These are phyloP conservation scores for Mellilla xanthometata DNA, from an alignment of 2,888 invertebrate species.

Conservation along the genomic window DNA sequence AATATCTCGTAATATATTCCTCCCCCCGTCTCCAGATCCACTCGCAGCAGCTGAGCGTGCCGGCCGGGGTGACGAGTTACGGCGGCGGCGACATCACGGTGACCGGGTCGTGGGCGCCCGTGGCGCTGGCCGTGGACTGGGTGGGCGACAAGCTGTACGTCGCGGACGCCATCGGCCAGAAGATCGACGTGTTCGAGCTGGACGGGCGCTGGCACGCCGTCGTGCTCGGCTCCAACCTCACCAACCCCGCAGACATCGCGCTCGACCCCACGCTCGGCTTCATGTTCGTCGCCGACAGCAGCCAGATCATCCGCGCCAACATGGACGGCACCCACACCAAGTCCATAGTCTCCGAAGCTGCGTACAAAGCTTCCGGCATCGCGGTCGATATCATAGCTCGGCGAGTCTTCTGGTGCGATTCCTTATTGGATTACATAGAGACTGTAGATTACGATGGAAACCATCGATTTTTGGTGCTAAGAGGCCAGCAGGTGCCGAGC, in stretches of 20 bases:
- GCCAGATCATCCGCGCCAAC: slow-evolving; percentile 90
- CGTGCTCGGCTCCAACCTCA: slow-evolving; percentile 94
- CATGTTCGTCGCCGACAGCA: slow-evolving; percentile 94
- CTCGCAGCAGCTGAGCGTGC: slow-evolving; percentile 78
- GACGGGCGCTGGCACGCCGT: slow-evolving; percentile 94
- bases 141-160: slow-evolving; percentile 97
- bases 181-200: slow-evolving; percentile 95
- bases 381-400: slow-evolving; percentile 95
- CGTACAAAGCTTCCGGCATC: slow-evolving; percentile 96
- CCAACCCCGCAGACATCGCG: slow-evolving; percentile 95
- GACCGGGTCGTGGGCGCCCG: slow-evolving; percentile 94
- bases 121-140: slow-evolving; percentile 97
- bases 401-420: slow-evolving; percentile 98
- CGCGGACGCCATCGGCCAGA: slow-evolving; percentile 95
- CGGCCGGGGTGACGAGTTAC: slow-evolving; percentile 64
- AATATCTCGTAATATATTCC: neutral
- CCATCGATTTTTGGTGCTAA: slow-evolving; percentile 89
- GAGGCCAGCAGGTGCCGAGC: slow-evolving; percentile 93
- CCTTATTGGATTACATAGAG: slow-evolving; percentile 96
- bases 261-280: slow-evolving; percentile 95
- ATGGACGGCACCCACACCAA: slow-evolving; percentile 96
- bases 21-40: slow-evolving; percentile 75
- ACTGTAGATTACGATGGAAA: slow-evolving; percentile 96
- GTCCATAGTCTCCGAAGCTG: slow-evolving; percentile 94
- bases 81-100: slow-evolving; percentile 86